These are phyloP conservation scores for Araneus ventricosus DNA, from an alignment of 1,140 invertebrate genomes.

Conservation along the genomic window DNA sequence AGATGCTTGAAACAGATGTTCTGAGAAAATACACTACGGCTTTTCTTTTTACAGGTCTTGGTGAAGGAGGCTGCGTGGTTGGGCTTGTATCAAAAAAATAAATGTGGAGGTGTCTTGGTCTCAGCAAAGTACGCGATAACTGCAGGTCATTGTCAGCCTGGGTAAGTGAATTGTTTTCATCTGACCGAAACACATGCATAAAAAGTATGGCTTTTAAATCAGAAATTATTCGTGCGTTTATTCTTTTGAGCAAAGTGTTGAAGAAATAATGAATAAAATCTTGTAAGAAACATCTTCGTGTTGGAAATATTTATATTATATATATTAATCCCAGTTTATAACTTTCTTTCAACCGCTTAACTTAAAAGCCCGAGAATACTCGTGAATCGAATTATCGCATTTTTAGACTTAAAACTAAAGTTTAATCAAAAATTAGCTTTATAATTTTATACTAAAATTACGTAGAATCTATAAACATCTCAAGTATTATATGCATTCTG, in stretches of 20 bases:
- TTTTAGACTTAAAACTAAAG: too few relatives aligned
- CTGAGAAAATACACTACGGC: not conserved
- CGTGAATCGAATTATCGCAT: too few relatives aligned
- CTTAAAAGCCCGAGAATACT: too few relatives aligned
- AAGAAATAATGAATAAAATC: not conserved
- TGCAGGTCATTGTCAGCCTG: constrained; percentile 76
- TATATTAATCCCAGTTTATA: too few relatives aligned
- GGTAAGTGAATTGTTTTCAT: constrained; percentile 82
- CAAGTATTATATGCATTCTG: too few relatives aligned
- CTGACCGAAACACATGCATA: not conserved
- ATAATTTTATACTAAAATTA: too few relatives aligned
- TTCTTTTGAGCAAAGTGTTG: not conserved
- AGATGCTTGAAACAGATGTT: too few relatives aligned
- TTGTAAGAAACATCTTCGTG: not conserved
- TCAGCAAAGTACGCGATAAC: constrained; percentile 84
- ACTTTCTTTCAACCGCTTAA: too few relatives aligned
- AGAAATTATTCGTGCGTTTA: not conserved
- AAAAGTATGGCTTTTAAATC: not conserved
- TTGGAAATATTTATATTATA: too few relatives aligned
- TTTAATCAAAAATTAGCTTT: too few relatives aligned
- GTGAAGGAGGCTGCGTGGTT: constrained; percentile 95
- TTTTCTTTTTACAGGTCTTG: constrained; percentile 81
- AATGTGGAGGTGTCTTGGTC: constrained; percentile 93
- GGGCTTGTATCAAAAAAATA: constrained; percentile 96
- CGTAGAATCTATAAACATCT: too few relatives aligned